phyloP scores from a whole-genome alignment of 2,888 invertebrate species.

The Horisme vitalbata region DNA sequence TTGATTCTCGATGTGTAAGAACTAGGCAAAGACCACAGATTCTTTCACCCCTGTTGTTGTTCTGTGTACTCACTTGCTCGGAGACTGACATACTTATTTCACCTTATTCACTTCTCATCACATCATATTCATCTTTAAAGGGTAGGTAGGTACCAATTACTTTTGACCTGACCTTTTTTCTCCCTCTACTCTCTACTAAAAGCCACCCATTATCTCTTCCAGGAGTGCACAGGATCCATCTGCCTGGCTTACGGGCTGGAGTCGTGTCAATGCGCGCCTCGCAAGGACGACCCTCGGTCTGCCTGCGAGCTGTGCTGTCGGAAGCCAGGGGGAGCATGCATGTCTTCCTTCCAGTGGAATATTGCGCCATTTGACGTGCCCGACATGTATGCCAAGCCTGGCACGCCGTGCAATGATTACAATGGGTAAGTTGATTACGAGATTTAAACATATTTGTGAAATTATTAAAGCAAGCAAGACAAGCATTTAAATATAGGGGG shows the following conservation, averaged over 20 bases:
- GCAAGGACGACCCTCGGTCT: conserved; percentile 91
- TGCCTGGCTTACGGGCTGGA: conserved; percentile 97
- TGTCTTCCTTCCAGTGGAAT: conserved; percentile 96
- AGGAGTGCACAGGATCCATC: conserved; percentile 99
- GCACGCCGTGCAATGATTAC: conserved; percentile 96
- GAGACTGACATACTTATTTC: too few species aligned
- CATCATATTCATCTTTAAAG: too few species aligned
- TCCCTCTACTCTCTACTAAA: too few species aligned
- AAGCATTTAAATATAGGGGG: too few species aligned
- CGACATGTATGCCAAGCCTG: conserved; percentile 96
- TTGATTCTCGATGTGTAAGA: too few species aligned
- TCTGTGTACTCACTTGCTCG: too few species aligned
- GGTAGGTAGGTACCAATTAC: too few species aligned
- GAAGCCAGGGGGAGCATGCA: conserved; percentile 90
- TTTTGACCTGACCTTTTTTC: too few species aligned
- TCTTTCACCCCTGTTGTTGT: too few species aligned
- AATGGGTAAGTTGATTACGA: conserved; percentile 90
- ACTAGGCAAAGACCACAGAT: too few species aligned
- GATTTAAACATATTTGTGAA: too few species aligned
- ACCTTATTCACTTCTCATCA: too few species aligned
- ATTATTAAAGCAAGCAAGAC: background rate
- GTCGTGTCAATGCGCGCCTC: conserved; percentile 96
- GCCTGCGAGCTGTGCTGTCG: conserved; percentile 97
- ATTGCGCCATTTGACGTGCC: conserved; percentile 94
- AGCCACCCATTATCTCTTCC: conserved; percentile 19